These are phyloP conservation scores for Eumacrocentrus americanus DNA, from an alignment of 2,888 invertebrate genomes.

Conservation along the genomic window DNA sequence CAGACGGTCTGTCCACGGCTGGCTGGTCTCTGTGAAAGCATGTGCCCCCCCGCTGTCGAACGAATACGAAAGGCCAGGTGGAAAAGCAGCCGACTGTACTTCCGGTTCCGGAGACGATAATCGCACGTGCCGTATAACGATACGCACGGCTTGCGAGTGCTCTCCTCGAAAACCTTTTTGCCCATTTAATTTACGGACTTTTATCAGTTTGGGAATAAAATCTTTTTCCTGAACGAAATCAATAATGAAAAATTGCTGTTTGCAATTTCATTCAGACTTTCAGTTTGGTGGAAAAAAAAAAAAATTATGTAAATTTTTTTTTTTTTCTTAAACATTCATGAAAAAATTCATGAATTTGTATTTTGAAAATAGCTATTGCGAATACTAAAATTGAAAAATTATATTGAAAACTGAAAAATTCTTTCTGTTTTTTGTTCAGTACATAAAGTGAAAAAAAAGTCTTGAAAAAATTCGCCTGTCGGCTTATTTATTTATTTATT, in stretches of 20 bases:
- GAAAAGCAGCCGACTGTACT: slow-evolving; percentile 59
- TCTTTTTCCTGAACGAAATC: no score
- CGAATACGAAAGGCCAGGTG: slow-evolving; percentile 51
- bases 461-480: neutral
- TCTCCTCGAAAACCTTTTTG: neutral
- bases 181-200: neutral
- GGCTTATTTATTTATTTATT: neutral
- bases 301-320: neutral
- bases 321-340: neutral
- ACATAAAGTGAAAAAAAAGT: no score
- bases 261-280: no score
- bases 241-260: no score
- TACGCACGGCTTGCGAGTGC: neutral
- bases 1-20: slow-evolving; percentile 4
- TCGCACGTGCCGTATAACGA: slow-evolving; percentile 46
- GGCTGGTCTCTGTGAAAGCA: slow-evolving; percentile 23
- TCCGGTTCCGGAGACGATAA: slow-evolving; percentile 60
- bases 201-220: no score
- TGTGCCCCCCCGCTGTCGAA: slow-evolving; percentile 24
- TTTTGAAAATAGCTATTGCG: neutral
- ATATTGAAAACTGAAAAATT: no score
- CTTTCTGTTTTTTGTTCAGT: no score
- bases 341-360: neutral
- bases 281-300: no score
- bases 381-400: no score